Evolutionary conservation across 2,113 vertebrate species (phyloP).

Genomic region (Albula goreensis): DNA sequence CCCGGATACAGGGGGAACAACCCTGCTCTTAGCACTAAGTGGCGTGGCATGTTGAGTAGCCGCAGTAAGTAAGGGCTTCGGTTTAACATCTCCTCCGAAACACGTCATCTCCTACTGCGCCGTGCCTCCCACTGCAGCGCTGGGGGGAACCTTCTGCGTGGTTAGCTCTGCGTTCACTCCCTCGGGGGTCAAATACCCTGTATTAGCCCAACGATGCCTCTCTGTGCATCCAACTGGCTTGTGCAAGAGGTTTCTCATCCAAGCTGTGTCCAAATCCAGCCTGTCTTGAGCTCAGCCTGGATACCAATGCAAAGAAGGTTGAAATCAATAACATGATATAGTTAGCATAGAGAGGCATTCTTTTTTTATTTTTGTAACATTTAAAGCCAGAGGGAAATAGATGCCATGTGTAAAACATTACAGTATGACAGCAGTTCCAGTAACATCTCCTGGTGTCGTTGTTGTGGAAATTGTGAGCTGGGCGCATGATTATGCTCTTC

Average conservation of each 20-base stretch:
- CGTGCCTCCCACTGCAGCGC: not conserved
- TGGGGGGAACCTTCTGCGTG: not conserved
- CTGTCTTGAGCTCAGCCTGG: not conserved
- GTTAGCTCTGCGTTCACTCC: not conserved
- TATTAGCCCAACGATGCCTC: not conserved
- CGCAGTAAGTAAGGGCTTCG: not conserved
- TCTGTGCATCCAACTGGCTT: not conserved
- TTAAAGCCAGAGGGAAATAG: constrained; percentile 37
- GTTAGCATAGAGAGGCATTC: not conserved
- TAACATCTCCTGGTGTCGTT: constrained; percentile 40
- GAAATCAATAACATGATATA: constrained; percentile 2
- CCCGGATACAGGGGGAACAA: not conserved
- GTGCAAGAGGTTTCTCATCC: not conserved
- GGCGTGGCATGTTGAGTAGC: not conserved
- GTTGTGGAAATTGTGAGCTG: constrained; percentile 50
- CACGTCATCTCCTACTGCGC: not conserved
- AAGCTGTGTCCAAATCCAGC: not conserved
- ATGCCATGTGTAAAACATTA: constrained; percentile 48
- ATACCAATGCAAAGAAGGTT: not conserved
- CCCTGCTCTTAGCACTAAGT: not conserved
- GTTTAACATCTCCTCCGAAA: not conserved
- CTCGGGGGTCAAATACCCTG: not conserved
- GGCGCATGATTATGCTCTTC: constrained; percentile 36
- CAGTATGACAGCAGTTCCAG: constrained; percentile 42
- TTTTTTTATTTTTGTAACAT: constrained; percentile 13